Conservation (phyloP, 2,113 vertebrate species). For the Panthera tigris region DNA sequence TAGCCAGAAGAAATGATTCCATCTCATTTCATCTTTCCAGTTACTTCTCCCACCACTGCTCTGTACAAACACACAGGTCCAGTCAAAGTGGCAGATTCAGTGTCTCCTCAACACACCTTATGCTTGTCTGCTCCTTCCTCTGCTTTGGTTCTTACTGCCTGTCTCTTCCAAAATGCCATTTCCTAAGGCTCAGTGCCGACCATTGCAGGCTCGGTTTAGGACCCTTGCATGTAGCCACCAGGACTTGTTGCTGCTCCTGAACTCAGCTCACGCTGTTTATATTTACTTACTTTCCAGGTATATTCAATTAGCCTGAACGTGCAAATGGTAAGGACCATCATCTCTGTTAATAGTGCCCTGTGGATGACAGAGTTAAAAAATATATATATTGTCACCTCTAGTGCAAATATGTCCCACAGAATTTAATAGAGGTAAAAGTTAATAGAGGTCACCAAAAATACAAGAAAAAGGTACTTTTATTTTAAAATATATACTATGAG, state of each 20-base stretch:
- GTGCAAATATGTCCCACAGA: not conserved
- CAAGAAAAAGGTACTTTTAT: not conserved
- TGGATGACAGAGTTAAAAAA: not conserved
- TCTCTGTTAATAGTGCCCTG: not conserved
- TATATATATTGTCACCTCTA: not conserved
- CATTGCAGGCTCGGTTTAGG: fast-evolving
- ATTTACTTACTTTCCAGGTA: not conserved
- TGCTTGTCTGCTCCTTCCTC: not conserved
- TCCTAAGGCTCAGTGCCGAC: not conserved
- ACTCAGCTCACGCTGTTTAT: not conserved
- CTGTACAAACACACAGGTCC: not conserved
- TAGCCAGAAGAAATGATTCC: not conserved
- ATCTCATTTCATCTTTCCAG: not conserved
- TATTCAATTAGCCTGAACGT: not conserved
- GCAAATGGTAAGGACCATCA: not conserved
- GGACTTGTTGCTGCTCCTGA: not conserved
- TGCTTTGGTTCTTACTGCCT: not conserved
- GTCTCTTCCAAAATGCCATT: not conserved
- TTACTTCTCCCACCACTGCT: not conserved
- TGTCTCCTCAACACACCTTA: not conserved
- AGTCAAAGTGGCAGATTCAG: not conserved
- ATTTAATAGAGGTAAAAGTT: not conserved
- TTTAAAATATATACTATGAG: not conserved
- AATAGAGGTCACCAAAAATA: not conserved
- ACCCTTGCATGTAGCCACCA: not conserved